Evolutionary conservation across 35 echinoderm and acorn worm genomes (phyloP).

Genomic region (Hemicentrotus pulcherrimus): DNA sequence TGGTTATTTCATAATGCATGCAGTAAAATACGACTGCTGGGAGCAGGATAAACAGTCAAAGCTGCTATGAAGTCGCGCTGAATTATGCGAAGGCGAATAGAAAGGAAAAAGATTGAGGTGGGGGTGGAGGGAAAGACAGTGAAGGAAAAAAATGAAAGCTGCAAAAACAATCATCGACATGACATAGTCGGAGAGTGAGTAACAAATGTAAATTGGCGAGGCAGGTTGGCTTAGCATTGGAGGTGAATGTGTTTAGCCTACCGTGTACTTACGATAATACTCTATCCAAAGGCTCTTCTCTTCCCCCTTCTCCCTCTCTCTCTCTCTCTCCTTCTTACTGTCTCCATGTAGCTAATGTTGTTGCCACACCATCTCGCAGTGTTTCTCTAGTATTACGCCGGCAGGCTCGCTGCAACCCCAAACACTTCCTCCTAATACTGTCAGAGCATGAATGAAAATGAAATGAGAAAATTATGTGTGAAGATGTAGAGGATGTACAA

Average conservation of each 20-base stretch:
- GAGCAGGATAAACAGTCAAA: slow-evolving; percentile 34
- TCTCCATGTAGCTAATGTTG: slow-evolving; percentile 28
- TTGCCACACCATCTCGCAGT: slow-evolving; percentile 4
- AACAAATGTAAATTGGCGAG: slow-evolving; percentile 49
- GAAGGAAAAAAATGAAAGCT: slow-evolving; percentile 42
- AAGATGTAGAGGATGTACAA: not conserved
- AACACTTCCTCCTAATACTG: slow-evolving; percentile 20
- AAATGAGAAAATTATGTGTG: slow-evolving; percentile 41
- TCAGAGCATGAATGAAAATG: slow-evolving; percentile 41
- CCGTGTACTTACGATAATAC: slow-evolving; percentile 36
- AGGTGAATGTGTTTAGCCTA: slow-evolving; percentile 32
- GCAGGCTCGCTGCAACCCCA: not conserved
- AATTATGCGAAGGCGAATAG: slow-evolving; percentile 32
- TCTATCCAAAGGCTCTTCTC: slow-evolving; percentile 19
- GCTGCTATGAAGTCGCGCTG: slow-evolving; percentile 36
- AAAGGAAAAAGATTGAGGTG: not conserved
- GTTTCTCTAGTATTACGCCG: slow-evolving; percentile 54
- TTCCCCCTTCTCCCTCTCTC: not conserved
- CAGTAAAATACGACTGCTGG: not conserved
- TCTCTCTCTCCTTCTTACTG: not conserved
- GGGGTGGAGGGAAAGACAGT: not conserved
- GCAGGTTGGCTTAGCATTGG: slow-evolving; percentile 30
- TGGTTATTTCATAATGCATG: slow-evolving; percentile 46
- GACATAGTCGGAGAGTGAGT: slow-evolving; percentile 38
- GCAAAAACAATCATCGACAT: slow-evolving; percentile 51